Conservation (phyloP, 2,113 vertebrate species). For the Rhombomys opimus region DNA sequence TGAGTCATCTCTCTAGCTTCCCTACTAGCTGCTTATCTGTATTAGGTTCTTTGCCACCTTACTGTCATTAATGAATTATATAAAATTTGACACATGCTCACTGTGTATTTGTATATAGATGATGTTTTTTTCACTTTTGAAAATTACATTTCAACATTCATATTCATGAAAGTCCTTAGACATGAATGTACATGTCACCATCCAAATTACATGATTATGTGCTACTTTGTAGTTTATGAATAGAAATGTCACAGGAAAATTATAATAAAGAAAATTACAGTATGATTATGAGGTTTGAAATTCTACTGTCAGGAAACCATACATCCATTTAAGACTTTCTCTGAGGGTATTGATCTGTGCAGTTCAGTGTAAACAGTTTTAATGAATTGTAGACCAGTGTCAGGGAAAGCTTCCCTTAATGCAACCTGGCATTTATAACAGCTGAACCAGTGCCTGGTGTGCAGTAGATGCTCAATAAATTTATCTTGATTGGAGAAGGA, state of each 20-base stretch:
- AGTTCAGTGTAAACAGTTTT: neutral
- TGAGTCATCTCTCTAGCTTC: neutral
- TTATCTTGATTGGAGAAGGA: neutral
- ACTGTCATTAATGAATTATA: slow-evolving; percentile 1
- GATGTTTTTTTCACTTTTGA: slow-evolving; percentile 55
- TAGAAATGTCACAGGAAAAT: neutral
- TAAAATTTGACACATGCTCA: neutral
- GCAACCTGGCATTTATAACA: neutral
- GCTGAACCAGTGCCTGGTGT: neutral
- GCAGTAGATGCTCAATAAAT: neutral
- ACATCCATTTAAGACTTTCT: slow-evolving; percentile 10
- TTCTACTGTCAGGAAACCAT: neutral
- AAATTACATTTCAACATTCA: slow-evolving; percentile 47
- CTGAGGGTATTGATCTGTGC: neutral
- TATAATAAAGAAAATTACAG: slow-evolving; percentile 20
- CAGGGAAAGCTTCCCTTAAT: neutral
- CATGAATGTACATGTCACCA: neutral
- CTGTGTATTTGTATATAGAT: neutral
- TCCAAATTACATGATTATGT: slow-evolving; percentile 6
- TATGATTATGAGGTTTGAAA: neutral
- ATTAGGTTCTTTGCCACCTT: slow-evolving; percentile 16
- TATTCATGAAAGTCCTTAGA: slow-evolving; percentile 24
- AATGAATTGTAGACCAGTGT: slow-evolving; percentile 16
- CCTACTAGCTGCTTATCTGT: neutral
- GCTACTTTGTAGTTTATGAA: neutral